Conservation (phyloP, 1,140 invertebrate genomes). For the Hetaerina americana region DNA sequence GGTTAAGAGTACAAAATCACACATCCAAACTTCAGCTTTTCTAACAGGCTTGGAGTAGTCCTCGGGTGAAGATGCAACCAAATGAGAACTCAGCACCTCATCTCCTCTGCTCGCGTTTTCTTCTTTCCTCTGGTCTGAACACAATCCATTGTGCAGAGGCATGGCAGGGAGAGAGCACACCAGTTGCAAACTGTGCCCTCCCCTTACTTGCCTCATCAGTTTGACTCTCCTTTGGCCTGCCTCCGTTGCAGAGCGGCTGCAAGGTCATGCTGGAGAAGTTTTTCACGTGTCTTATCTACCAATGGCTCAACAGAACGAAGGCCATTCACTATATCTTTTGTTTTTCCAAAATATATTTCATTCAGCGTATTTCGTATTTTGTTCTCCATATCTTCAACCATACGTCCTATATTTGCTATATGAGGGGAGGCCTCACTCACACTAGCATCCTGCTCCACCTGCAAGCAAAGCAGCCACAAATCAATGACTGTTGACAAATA, state of each 20-base stretch:
- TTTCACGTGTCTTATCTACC: constrained; percentile 68
- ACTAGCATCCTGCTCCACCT: constrained; percentile 80
- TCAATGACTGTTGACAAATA: too few species aligned
- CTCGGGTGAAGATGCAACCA: background rate
- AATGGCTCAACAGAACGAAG: constrained; percentile 77
- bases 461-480: constrained; percentile 21
- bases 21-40: background rate
- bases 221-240: constrained; percentile 43
- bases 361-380: constrained; percentile 97
- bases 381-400: constrained; percentile 98
- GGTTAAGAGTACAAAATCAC: background rate
- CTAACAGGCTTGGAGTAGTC: background rate
- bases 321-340: constrained; percentile 97
- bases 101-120: background rate
- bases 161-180: background rate
- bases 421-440: constrained; percentile 89
- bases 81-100: background rate
- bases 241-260: constrained; percentile 65
- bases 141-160: too few species aligned
- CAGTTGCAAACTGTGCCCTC: background rate
- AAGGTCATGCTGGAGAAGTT: constrained; percentile 73
- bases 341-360: constrained; percentile 99
- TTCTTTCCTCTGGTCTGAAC: background rate
- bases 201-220: too few species aligned
- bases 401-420: constrained; percentile 93